phyloP scores from a whole-genome alignment of 2,797 vertebrate species.

The Phrynocephalus vlangalii region DNA sequence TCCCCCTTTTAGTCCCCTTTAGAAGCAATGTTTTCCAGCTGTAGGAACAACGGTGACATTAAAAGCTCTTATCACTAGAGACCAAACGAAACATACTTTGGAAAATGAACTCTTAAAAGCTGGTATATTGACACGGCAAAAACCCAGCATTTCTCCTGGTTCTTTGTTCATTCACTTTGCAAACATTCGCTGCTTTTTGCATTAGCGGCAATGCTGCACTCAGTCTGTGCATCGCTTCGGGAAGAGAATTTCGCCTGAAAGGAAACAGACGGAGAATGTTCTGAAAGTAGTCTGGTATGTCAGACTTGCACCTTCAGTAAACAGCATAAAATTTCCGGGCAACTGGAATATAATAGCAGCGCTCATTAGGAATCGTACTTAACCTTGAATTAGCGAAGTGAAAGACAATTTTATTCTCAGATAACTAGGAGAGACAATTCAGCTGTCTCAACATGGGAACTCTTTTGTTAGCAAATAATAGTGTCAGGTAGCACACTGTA shows the following conservation, averaged over 20 bases:
- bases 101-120: conserved; percentile 32
- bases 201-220: conserved; percentile 22
- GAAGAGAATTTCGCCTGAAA: conserved; percentile 49
- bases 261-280: conserved; percentile 26
- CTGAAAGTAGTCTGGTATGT: conserved; percentile 38
- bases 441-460: neutral
- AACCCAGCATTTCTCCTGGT: neutral
- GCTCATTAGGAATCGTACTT: conserved; percentile 10
- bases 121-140: conserved; percentile 14
- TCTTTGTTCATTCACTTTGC: conserved; percentile 34
- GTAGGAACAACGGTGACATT: neutral
- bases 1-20: neutral
- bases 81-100: conserved; percentile 33
- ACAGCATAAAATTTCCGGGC: conserved; percentile 24
- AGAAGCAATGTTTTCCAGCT: neutral
- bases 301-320: conserved; percentile 42
- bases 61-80: conserved; percentile 23
- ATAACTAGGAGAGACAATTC: neutral
- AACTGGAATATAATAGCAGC: conserved; percentile 28
- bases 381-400: conserved; percentile 18
- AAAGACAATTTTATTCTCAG: conserved; percentile 13
- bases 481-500: neutral
- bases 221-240: conserved; percentile 31
- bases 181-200: conserved; percentile 53
- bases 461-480: conserved; percentile 1